Base-by-base conservation (phyloP, 2,888 invertebrate species). In the Lycocerus yunnanus region DNA sequence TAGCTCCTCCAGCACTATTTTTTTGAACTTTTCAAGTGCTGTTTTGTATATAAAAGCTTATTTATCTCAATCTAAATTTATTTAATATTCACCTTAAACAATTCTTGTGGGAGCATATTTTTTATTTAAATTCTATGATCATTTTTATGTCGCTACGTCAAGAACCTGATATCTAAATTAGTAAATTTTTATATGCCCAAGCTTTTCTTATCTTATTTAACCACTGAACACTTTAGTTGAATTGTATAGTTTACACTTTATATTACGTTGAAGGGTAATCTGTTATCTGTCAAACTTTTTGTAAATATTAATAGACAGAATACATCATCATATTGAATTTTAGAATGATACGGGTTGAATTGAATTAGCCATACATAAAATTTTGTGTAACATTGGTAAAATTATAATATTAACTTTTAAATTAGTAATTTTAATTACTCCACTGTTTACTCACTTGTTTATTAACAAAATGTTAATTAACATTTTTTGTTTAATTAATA, bases 211-310 rank as follows among this genome's bases (percentile, higher is more conserved):
- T 43, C 43, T 43, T 43, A 43, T 43, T 43, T 43, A 6, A 43
- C 43, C 43, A 43, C 43, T 43, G n/a, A 43, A 43, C 43, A 43
- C 43, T n/a, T 43, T 43, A 43, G 43, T n/a, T 43, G 43, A 43
- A 43, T 43, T 43, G 43, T 43, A n/a, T n/a, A 43, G n/a, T 43
- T 43, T 43, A 43, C 43, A 43, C 43, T 43, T 43, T 43, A 43
- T 43, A 43, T 43, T 43, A n/a, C 66, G 66, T 24, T 66, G 66
- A 24, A 27, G 15, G 11, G 21, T 24, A 21, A 21, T 66, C 66
- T 66, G 66, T 27, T 66, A 15, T 66, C 15, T 66, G 24, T 66
- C 66, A 66, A 66, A 66, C 24, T 43, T 66, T 66, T 27, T 66
- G 15, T 21, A 66, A 66, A 66, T 43, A 66, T 43, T 66, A 27